A percentile compares a stretch with the other conserved stretches of the same genome.
Conservation (phyloP, 1,140 invertebrate genomes). For the Spodoptera frugiperda region DNA sequence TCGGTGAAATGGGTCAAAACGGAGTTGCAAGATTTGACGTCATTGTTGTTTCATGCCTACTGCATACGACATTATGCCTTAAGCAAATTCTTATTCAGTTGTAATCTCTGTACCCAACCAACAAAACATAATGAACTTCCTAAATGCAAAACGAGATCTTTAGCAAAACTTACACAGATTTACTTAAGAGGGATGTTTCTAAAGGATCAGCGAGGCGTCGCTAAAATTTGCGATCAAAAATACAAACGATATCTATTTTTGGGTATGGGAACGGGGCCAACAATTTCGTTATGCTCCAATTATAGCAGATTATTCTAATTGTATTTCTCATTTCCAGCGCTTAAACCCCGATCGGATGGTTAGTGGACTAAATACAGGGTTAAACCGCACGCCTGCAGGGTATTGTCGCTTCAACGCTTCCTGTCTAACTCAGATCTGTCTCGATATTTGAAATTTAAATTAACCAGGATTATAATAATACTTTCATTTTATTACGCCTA, state of each 20-base stretch:
- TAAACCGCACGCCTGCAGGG: constrained; percentile 17
- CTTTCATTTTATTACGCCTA: no score
- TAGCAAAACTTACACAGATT: background rate
- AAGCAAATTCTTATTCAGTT: no score
- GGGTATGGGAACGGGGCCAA: constrained; percentile 14
- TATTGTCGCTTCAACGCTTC: constrained; percentile 23
- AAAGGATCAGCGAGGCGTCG: constrained; percentile 1
- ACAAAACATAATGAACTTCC: no score
- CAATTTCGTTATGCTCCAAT: constrained; percentile 28
- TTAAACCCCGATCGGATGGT: constrained; percentile 14
- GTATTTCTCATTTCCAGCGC: constrained; percentile 26
- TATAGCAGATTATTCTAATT: constrained; percentile 17
- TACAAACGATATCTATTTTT: constrained; percentile 26
- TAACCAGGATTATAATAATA: no score
- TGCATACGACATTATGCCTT: no score
- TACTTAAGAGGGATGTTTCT: background rate
- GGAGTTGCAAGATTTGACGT: constrained; percentile 25
- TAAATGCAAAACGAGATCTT: background rate
- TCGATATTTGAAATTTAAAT: background rate
- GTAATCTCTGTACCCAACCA: no score
- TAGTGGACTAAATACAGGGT: constrained; percentile 20
- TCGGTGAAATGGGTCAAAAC: constrained; percentile 9
- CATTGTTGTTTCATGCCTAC: background rate
- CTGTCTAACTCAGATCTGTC: background rate
- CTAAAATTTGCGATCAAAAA: constrained; percentile 12